These are phyloP conservation scores for Heliconius eleuchia DNA, from an alignment of 1,140 invertebrate species.

Conservation along the genomic window DNA sequence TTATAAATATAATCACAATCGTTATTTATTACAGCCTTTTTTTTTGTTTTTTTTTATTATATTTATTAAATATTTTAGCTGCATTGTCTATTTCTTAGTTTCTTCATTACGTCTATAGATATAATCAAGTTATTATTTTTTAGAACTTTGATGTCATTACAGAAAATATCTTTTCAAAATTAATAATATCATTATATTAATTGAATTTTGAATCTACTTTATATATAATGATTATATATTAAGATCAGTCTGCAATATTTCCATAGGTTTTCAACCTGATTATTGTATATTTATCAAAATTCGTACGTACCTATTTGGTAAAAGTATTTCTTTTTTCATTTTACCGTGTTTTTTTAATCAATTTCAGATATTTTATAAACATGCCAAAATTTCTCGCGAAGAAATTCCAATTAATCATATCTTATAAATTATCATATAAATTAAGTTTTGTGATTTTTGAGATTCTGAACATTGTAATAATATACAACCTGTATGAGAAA, in stretches of 20 bases:
- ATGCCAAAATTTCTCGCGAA: not conserved
- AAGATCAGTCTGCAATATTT: constrained; percentile 16
- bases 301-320: not conserved
- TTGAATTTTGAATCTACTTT: not conserved
- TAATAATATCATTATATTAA: not conserved
- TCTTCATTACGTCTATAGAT: no score
- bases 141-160: no score
- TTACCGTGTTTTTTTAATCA: not conserved
- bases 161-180: no score
- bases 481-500: not conserved
- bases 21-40: constrained; percentile 65
- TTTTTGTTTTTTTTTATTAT: constrained; percentile 55
- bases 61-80: constrained; percentile 5
- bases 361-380: not conserved
- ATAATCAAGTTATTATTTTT: no score
- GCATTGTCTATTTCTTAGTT: not conserved
- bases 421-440: not conserved
- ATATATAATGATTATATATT: not conserved
- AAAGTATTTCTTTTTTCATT: not conserved
- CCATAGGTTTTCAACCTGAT: not conserved
- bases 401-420: not conserved
- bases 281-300: not conserved
- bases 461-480: not conserved
- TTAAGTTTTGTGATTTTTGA: not conserved
- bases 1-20: constrained; percentile 67